Conservation (phyloP, 2,113 vertebrate species). For the Aldabrachelys gigantea region DNA sequence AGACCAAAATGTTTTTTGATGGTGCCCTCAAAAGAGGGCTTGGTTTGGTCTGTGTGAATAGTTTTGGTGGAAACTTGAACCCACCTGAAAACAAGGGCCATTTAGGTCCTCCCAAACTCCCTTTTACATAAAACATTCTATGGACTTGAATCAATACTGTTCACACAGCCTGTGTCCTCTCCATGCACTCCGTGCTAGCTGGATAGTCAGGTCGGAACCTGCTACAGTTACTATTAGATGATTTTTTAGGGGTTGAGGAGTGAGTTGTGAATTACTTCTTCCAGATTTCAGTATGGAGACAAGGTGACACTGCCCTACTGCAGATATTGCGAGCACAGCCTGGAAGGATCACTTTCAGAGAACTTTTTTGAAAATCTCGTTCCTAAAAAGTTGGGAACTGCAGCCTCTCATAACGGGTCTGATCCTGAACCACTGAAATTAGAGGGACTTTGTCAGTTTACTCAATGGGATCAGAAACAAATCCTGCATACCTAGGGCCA, state of each 20-base stretch:
- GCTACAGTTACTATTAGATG: rapidly evolving
- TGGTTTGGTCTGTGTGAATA: rapidly evolving
- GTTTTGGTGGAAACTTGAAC: background rate
- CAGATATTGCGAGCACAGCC: background rate
- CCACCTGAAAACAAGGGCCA: background rate
- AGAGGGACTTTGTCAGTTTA: background rate
- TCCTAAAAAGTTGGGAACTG: background rate
- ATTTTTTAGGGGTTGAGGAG: background rate
- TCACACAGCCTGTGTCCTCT: background rate
- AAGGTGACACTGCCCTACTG: background rate
- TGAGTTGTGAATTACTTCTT: background rate
- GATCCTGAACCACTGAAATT: background rate
- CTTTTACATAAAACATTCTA: background rate
- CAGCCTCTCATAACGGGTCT: background rate
- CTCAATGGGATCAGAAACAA: background rate
- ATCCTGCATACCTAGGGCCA: background rate
- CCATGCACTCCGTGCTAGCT: background rate
- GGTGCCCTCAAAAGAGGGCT: background rate
- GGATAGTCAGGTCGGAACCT: background rate
- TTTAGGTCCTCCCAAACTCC: background rate
- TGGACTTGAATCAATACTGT: rapidly evolving
- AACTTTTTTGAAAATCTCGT: background rate
- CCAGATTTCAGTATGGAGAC: background rate
- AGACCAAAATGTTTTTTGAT: background rate
- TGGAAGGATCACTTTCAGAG: background rate